phyloP scores from a whole-genome alignment of 2,797 vertebrate species.

The Syngnathus acus region DNA sequence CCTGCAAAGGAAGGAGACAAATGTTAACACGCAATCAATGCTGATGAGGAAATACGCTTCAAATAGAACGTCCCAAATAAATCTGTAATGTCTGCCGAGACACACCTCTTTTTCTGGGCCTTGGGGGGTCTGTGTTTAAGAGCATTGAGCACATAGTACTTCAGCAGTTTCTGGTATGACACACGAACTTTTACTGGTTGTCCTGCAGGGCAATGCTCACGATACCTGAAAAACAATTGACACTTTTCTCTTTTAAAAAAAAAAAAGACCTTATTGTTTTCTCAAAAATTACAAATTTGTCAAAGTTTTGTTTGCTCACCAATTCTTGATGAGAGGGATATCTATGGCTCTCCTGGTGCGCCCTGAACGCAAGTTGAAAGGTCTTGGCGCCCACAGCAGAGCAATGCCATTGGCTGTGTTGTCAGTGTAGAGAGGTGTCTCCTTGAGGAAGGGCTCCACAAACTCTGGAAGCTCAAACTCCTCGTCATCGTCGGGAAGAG shows the following conservation, averaged over 20 bases:
- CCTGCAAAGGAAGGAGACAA: slow-evolving; percentile 53
- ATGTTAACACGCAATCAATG: neutral
- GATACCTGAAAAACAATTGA: slow-evolving; percentile 76
- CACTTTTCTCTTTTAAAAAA: neutral
- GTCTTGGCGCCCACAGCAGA: slow-evolving; percentile 91
- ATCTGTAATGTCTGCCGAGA: neutral
- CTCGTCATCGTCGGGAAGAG: slow-evolving; percentile 93
- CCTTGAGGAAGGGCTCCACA: slow-evolving; percentile 95
- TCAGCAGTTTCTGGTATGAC: slow-evolving; percentile 96
- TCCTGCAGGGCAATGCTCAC: slow-evolving; percentile 96
- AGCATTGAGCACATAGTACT: slow-evolving; percentile 97
- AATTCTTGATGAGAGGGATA: slow-evolving; percentile 97
- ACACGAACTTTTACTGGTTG: slow-evolving; percentile 98
- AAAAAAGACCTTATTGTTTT: neutral
- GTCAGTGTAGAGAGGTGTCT: slow-evolving; percentile 94
- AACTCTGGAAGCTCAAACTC: slow-evolving; percentile 98
- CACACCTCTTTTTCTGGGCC: slow-evolving; percentile 96
- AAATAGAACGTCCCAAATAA: neutral
- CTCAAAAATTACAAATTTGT: neutral
- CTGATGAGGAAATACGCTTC: neutral
- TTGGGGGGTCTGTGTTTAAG: slow-evolving; percentile 98
- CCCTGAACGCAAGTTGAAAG: slow-evolving; percentile 93
- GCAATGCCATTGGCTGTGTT: slow-evolving; percentile 98
- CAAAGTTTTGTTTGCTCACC: slow-evolving; percentile 63
- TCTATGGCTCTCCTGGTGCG: slow-evolving; percentile 92